Base-by-base conservation (phyloP, 2,113 vertebrate species). In the Fregetta grallaria region DNA sequence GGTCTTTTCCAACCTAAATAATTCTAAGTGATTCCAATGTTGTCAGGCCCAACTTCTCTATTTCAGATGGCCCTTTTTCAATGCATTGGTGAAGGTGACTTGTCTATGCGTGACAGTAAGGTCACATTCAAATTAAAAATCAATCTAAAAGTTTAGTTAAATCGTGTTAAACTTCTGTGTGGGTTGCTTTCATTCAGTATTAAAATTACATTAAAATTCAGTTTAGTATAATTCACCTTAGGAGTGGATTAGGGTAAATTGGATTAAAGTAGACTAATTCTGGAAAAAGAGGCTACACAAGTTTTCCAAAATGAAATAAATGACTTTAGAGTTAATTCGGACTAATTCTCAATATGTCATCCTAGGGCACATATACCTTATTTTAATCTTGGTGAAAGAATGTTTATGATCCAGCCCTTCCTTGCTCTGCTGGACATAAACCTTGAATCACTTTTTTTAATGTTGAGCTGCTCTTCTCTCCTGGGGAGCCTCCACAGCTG, bases 221-320 rank as follows among this genome's bases (percentile, higher is more conserved):
- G 36, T 92, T 95, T 83, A 73, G 62, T 73, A n/a, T 95, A 96
- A 94, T 93, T 94, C 85, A 96, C 87, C 71, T 96, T 93, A 82
- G 71, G 78, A 96, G 81, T 88, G 66, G 90, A 86, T 97, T 94
- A 95, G 3, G 1, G 30, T 90, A 96, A 96, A 96, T 88, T 94
- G 90, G 92, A 95, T 95, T 96, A 86, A 94, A 90, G 65, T 56
- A 72, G 66, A 61, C 62, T 88, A 85, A 88, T 94, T 85, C 70
- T 82, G 66, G 44, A 63, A 81, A 91, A 92, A 78, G 84, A 86
- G 40, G 30, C 56, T 78, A 66, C 55, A 26, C n/a, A 44, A 89
- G 53, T 73, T 93, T 85, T 89, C 59, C 50, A 63, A 53, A 93
- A 38, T 66, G 38, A 86, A 96, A 27, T 90, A 62, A 68, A 82